These are phyloP conservation scores for Ferrisia virgata DNA, from an alignment of 2,888 invertebrate species.

Conservation along the genomic window DNA sequence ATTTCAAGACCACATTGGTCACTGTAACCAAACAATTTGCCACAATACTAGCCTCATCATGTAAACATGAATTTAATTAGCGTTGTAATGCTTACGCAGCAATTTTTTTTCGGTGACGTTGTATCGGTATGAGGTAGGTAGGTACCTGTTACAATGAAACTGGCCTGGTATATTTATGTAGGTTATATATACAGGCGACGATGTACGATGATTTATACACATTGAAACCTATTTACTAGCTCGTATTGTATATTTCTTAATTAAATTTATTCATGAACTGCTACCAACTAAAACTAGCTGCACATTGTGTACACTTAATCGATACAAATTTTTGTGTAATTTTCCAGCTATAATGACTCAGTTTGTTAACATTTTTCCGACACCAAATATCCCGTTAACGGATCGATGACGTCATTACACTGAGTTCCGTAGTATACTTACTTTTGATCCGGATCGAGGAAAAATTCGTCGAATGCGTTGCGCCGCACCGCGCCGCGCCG, in stretches of 20 bases:
- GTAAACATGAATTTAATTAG: not conserved
- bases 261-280: not conserved
- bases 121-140: too few relatives aligned
- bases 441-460: not conserved
- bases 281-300: not conserved
- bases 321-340: not conserved
- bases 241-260: too few relatives aligned
- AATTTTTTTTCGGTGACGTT: not conserved
- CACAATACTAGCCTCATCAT: not conserved
- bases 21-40: not conserved
- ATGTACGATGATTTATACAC: not conserved
- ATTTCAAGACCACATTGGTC: not conserved
- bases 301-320: not conserved
- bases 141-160: not conserved
- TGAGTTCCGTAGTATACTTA: not conserved
- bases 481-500: too few relatives aligned
- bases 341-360: not conserved
- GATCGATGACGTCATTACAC: not conserved
- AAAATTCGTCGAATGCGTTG: too few relatives aligned
- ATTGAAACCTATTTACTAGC: not conserved
- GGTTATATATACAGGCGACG: not conserved
- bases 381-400: not conserved
- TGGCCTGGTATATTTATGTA: slow-evolving; percentile 2
- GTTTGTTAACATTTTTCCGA: not conserved
- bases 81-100: not conserved